These are phyloP conservation scores for Crepidodera aurea DNA, from an alignment of 2,888 invertebrate genomes.

Conservation along the genomic window DNA sequence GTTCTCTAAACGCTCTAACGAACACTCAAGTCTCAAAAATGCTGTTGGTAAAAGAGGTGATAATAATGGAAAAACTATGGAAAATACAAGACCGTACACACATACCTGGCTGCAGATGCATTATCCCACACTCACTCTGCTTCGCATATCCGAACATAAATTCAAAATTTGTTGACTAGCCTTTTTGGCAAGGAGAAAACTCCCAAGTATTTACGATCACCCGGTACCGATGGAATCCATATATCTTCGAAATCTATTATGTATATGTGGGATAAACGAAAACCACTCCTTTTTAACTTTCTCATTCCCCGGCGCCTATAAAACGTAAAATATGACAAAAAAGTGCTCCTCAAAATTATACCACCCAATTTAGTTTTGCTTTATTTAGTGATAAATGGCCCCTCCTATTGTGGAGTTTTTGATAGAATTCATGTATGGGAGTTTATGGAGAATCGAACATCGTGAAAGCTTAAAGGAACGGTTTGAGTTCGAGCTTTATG, in stretches of 20 bases:
- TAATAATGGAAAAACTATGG: no score
- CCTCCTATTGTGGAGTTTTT: background rate
- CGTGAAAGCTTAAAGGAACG: background rate
- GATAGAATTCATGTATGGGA: constrained; percentile 8
- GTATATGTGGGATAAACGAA: constrained; percentile 14
- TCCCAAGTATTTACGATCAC: background rate
- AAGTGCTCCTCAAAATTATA: constrained; percentile 24
- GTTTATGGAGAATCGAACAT: constrained; percentile 1
- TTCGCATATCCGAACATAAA: constrained; percentile 3
- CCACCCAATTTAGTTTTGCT: constrained; percentile 20
- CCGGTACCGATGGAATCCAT: constrained; percentile 3
- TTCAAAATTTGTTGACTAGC: constrained; percentile 2
- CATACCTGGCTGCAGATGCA: no score
- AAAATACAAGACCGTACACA: no score
- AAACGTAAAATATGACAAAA: constrained; percentile 26
- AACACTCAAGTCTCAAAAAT: no score
- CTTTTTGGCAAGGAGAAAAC: background rate
- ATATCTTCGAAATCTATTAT: constrained; percentile 11
- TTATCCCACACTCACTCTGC: no score
- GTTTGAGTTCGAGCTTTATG: background rate
- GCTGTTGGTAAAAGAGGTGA: no score
- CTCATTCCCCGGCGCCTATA: constrained; percentile 9
- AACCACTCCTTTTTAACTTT: constrained; percentile 20
- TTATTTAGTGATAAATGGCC: constrained; percentile 12
- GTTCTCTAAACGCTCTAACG: no score